Base-by-base conservation (phyloP, 2,113 vertebrate genomes). In the Siphamia tubifer region DNA sequence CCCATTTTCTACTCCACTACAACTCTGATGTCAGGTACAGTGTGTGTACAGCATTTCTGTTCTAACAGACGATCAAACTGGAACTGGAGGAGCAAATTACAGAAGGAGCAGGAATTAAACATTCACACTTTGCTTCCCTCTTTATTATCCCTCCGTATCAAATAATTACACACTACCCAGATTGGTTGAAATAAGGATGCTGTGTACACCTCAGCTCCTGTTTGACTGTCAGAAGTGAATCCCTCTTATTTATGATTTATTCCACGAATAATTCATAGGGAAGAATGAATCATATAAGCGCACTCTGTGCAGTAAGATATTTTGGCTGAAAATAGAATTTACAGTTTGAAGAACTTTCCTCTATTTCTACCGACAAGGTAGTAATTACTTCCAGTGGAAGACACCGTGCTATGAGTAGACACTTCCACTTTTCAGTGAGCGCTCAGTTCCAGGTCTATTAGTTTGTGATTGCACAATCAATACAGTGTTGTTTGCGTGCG, bases 1-100 rank as follows among this genome's bases (percentile, higher is more conserved):
- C n/a, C 49, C 56, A 43, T 16, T 40, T 36, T 48, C 15, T 47
- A 10, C 32, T 19, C 32, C 62, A 53, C 57, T 55, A 10, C 51
- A 61, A 69, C 43, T 31, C 30, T 39, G 43, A 13, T 73, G 45
- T 77, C 74, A 79, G 68, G 36, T 68, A 40, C 20, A 35, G 73
- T 13, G 65, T 19, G 5, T 32, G 32, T 34, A n/a, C n/a, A n/a
- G 38, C 60, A 55, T 21, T 7, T 28, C 36, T 52, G 27, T 69
- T 23, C 55, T 53, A 72, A 55, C 25, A 63, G 36, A 56, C 45
- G 28, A 53, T 43, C 36, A 47, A 78, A 42, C 67, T 9, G 12
- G 42, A 79, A 68, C 51, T 57, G 32, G n/a, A 17, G 52, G 43
- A 58, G 31, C 5, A 35, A 68, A 67, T 60, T 9, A 39, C 5